Base-by-base conservation (phyloP, 2,113 vertebrate genomes). In the Climacteris rufus region DNA sequence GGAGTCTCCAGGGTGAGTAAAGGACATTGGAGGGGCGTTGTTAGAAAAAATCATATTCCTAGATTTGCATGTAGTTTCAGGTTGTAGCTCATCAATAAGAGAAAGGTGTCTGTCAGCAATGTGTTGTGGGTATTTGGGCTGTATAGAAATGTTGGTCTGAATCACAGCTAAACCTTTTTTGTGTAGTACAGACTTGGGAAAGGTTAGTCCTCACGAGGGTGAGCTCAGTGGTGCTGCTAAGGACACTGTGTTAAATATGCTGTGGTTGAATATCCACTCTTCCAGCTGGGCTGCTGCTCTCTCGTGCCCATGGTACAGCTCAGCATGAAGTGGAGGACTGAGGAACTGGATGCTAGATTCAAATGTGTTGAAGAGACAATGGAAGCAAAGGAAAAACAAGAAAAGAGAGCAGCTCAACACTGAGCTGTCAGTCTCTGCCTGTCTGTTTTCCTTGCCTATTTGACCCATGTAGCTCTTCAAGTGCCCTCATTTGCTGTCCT, bases 191-290 rank as follows among this genome's bases (percentile, higher is more conserved):
- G 53, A 11, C n/a, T 60, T 76, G 24, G 17, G 45, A 91, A 60
- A 56, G 28, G 13, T 31, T 39, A 54, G 39, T 83, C 37, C 30
- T 81, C 11, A 2, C 52, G 63, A 59, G 22, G 4, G 4, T 44
- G 24, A 76, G 33, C 50, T 79, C 37, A 82, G n/a, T 16, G 39
- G 11, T n/a, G 42, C 37, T 5, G 1, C 42, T 87, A 24, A 72
- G 49, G 33, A 8, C 2, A 0, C 22, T 30, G 16, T 33, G 33
- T 60, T 68, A 84, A 77, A 63, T 25, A 31, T 0, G 0, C 30
- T 49, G 33, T 47, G 19, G 27, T n/a, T 54, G 74, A 91, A 47
- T 22, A 42, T 35, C 42, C 49, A 11, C 24, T 70, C 13, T 3
- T 66, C 31, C 44, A n/a, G 44, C 37, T 56, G 78, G 10, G 25